Percentiles rank a stretch among this genome's conserved stretches.
Conservation (phyloP, 2,888 invertebrate genomes). For the Lycaena phlaeas region DNA sequence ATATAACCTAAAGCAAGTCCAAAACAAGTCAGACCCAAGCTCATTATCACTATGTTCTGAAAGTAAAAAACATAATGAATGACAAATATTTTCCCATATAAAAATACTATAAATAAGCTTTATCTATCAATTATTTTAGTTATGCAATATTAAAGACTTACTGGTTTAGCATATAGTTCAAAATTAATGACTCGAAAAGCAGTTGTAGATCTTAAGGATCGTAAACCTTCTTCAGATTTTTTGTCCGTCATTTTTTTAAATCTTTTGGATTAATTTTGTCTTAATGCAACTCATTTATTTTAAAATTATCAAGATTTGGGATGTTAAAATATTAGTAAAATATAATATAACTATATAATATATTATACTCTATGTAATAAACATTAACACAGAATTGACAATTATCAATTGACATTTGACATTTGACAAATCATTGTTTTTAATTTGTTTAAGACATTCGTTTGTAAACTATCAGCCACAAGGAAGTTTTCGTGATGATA, state of each 20-base stretch:
- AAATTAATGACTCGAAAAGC: conserved; percentile 89
- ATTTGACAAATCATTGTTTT: too few species aligned
- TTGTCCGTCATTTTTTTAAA: conserved; percentile 24
- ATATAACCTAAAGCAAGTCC: conserved; percentile 84
- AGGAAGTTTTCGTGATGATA: too few species aligned
- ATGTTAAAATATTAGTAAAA: too few species aligned
- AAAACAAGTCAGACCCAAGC: conserved; percentile 82
- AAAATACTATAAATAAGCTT: not conserved
- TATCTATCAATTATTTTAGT: not conserved
- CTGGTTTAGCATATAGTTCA: conserved; percentile 91
- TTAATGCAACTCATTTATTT: too few species aligned
- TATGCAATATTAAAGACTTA: conserved; percentile 52
- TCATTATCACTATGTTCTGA: conserved; percentile 91
- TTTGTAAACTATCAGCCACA: too few species aligned
- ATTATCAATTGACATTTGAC: too few species aligned
- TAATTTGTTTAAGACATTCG: too few species aligned
- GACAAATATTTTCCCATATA: not conserved
- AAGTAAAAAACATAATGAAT: conserved; percentile 36
- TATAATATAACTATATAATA: too few species aligned
- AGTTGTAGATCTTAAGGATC: conserved; percentile 80
- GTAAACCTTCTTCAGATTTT: conserved; percentile 82
- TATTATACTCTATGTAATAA: too few species aligned
- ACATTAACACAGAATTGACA: too few species aligned
- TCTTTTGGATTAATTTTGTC: not conserved
- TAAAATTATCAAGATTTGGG: too few species aligned